phyloP scores from a whole-genome alignment of 1,140 invertebrate genomes.

The Drosophila erecta region DNA sequence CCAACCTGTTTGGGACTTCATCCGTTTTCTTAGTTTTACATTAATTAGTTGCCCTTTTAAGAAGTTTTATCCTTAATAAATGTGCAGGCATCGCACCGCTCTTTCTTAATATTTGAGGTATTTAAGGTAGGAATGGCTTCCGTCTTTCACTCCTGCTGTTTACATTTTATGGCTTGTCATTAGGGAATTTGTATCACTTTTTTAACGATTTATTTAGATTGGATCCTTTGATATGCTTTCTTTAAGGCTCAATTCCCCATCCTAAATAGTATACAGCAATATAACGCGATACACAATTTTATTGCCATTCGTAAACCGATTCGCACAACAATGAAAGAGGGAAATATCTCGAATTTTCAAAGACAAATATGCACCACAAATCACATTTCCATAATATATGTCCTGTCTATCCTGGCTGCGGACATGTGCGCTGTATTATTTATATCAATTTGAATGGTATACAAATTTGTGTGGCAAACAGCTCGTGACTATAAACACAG shows the following conservation, averaged over 20 bases:
- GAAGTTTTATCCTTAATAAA: not conserved
- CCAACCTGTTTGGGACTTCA: not conserved
- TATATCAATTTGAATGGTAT: conserved; percentile 76
- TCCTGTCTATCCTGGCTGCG: not conserved
- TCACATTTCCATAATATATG: conserved; percentile 30
- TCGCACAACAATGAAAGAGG: conserved; percentile 23
- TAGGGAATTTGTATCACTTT: not conserved
- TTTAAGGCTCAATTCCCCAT: too few species aligned
- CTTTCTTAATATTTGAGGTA: not conserved
- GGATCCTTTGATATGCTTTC: not conserved
- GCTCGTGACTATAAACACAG: conserved; percentile 38
- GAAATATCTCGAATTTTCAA: conserved; percentile 37
- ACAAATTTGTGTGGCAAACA: conserved; percentile 54
- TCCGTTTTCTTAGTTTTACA: not conserved
- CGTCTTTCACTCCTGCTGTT: too few species aligned
- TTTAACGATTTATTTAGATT: not conserved
- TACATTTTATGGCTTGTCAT: not conserved
- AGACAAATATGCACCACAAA: conserved; percentile 46
- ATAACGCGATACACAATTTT: conserved; percentile 26
- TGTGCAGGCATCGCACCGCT: not conserved
- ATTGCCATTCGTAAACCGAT: conserved; percentile 19
- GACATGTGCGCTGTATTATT: conserved; percentile 47
- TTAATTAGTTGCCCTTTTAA: not conserved
- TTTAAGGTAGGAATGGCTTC: not conserved
- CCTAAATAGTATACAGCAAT: conserved; percentile 13